Evolutionary conservation across 2,113 vertebrate genomes (phyloP), one percentile per base, ranked within the genome.

Genomic region (Marcusenius ussheri): DNA sequence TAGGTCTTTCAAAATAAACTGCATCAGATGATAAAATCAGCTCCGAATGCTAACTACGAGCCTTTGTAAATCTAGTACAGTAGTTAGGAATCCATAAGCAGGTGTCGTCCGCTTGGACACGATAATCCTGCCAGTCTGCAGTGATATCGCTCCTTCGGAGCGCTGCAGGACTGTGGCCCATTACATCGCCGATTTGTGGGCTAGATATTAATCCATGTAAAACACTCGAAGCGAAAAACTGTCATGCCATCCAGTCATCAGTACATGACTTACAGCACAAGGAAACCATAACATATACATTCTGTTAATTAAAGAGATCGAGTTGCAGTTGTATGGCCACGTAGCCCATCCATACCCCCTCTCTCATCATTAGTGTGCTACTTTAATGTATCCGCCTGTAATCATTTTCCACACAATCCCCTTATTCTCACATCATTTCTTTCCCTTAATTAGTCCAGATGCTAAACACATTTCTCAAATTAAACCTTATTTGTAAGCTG

Each of bases 271-370:
- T 91, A 91, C 91, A 39, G 87, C 74, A 8, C 66, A 49, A 49
- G 66, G 83, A 92, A 88, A 27, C 83, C 31, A 62, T 89, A 89
- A 91, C 87, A 90, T 89, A 74, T 89, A 15, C 90, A 91, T 89
- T 91, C 90, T 88, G 70, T 93, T 92, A 93, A 93, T 93, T 91
- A 93, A 92, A 53, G 83, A 35, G 89, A 91, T 70, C 19, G 88
- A 74, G 80, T 87, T 74, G 86, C 80, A 89, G 89, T 35, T 56
- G 47, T 88, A 83, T 90, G 83, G 88, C 85, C 35, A 91, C 4
- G 42, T 42, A 21, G 49, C 47, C 13, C 3, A 46, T 56, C 56
- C 87, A 90, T 87, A 87, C 31, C 62, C 90, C 90, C 86, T 51
- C 88, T 31, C 46, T 53, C 80, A 89, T 93, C 89, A 91, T 93